Base-by-base conservation (phyloP, 2,113 vertebrate genomes). In the Dicerorhinus sumatrensis region DNA sequence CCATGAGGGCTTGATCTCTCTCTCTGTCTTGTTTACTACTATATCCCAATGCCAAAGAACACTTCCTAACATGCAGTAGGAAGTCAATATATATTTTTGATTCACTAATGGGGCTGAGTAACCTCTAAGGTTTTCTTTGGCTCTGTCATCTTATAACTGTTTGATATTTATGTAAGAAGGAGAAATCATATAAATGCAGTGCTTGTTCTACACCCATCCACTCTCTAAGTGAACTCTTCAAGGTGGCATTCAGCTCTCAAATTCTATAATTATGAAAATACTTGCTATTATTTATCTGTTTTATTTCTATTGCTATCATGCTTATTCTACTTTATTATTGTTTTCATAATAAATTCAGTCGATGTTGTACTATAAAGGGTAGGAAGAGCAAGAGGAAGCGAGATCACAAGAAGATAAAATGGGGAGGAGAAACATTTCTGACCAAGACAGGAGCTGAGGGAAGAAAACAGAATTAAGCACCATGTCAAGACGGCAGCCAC, bases 21-120 rank as follows among this genome's bases (percentile, higher is more conserved):
- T 62, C 56, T 54, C 42, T 42, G 7, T 62, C 18, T 83, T 88
- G 6, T 60, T 63, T 18, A 60, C 54, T 60, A 17, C 16, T 9
- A 23, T 63, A 67, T 77, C 31, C 8, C 20, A 56, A 1, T 56
- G n/a, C 7, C 46, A 72, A 89, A 76, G 48, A 94, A 56, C 2
- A 58, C 17, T 36, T 6, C 23, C 16, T 42, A 95, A 60, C 25
- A 67, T n/a, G 51, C 1, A 67, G 33, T 12, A 91, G 46, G 20
- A 97, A 72, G 94, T 83, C 51, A 88, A 29, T 13, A 77, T 58
- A 23, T 48, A 56, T 12, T 56, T 97, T 73, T 93, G 25, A 90
- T 67, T 89, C 48, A 83, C 12, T 42, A 39, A 87, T 14, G 33
- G 13, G 96, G 11, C 12, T 84, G n/a, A 92, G 8, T 67, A 63